Conservation (phyloP, 37 sponge, comb jelly and placozoan genomes). For the Crambe crambe region DNA sequence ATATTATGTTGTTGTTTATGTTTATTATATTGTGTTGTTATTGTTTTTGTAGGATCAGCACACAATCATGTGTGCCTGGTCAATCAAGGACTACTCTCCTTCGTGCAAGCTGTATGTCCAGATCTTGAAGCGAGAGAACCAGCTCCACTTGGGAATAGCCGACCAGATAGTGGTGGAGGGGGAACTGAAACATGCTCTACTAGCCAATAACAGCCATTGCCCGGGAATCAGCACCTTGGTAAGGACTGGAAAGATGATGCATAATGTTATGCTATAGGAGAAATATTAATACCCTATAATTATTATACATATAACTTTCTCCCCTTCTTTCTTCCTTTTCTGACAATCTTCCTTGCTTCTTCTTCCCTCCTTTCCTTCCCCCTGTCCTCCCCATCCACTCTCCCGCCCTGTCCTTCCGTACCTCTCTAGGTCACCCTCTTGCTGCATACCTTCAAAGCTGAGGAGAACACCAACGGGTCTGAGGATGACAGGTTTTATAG, state of each 20-base stretch:
- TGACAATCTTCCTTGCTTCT: background rate
- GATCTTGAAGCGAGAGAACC: slow-evolving; percentile 63
- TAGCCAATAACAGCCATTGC: slow-evolving; percentile 72
- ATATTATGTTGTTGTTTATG: background rate
- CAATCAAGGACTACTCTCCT: slow-evolving; percentile 65
- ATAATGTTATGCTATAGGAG: background rate
- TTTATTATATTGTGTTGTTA: background rate
- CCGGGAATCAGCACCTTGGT: slow-evolving; percentile 69
- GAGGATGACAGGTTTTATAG: slow-evolving; percentile 47
- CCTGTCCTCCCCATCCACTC: background rate
- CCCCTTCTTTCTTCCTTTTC: background rate
- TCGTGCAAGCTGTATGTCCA: slow-evolving; percentile 68
- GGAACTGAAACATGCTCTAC: slow-evolving; percentile 65
- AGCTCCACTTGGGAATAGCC: slow-evolving; percentile 44
- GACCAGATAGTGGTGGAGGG: slow-evolving; percentile 72
- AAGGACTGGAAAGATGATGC: background rate
- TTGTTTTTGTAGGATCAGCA: slow-evolving; percentile 58
- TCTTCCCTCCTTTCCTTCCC: background rate
- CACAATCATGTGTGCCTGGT: slow-evolving; percentile 73
- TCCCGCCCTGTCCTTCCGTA: background rate
- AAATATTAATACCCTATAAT: background rate
- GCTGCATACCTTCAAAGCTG: slow-evolving; percentile 70
- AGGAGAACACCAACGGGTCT: slow-evolving; percentile 6
- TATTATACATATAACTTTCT: background rate
- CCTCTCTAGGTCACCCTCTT: slow-evolving; percentile 52